Conservation (phyloP, 2,113 vertebrate genomes). For the Elgaria multicarinata region DNA sequence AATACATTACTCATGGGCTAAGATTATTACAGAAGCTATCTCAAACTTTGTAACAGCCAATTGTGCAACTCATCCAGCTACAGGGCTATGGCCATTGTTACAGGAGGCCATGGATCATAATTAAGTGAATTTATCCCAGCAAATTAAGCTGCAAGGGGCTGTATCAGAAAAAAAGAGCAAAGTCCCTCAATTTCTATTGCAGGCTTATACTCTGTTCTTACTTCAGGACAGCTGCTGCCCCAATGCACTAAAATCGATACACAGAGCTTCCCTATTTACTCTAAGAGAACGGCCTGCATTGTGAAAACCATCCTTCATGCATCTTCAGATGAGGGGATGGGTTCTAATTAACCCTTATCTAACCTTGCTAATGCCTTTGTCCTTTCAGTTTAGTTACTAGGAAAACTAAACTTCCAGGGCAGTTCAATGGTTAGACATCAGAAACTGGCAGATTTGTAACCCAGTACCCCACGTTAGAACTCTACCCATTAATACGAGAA, state of each 20-base stretch:
- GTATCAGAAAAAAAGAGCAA: background rate
- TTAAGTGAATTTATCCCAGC: background rate
- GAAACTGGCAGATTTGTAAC: background rate
- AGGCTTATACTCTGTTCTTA: background rate
- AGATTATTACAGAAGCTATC: slow-evolving; percentile 12
- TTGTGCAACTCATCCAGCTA: background rate
- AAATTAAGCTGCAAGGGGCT: background rate
- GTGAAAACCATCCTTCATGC: background rate
- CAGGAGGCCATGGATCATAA: background rate
- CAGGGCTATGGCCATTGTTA: slow-evolving; percentile 9
- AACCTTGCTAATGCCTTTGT: too few relatives aligned
- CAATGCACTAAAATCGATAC: background rate
- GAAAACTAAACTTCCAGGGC: background rate
- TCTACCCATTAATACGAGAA: background rate
- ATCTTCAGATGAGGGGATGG: background rate
- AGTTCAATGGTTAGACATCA: background rate
- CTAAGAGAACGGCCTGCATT: background rate
- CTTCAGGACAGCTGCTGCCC: background rate
- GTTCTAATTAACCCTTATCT: too few relatives aligned
- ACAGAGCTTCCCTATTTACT: background rate
- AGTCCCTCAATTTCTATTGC: background rate
- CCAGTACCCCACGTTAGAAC: background rate
- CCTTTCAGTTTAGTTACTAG: background rate
- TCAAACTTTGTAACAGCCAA: background rate
- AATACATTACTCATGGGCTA: background rate